Evolutionary conservation across 2,113 vertebrate species (phyloP).

Genomic region (Nothoprocta pentlandii): DNA sequence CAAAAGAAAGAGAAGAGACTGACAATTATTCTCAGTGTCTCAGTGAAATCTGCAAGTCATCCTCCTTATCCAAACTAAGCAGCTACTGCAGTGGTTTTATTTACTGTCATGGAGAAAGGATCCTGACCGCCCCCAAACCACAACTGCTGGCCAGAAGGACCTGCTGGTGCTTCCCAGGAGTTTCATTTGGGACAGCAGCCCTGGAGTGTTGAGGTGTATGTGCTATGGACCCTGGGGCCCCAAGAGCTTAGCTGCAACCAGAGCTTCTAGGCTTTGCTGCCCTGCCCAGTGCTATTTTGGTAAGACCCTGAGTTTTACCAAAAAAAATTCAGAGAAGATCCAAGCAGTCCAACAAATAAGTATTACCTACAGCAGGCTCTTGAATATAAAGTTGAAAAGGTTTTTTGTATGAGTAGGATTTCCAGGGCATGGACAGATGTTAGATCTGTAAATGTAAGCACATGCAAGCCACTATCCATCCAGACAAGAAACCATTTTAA

Average conservation of each 20-base stretch:
- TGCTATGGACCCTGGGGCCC: background rate
- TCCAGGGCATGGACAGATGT: background rate
- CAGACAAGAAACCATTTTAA: slow-evolving; percentile 10
- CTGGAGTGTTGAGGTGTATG: background rate
- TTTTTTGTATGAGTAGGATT: background rate
- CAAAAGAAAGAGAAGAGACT: slow-evolving; percentile 9
- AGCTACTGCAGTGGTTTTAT: background rate
- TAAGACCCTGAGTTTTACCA: background rate
- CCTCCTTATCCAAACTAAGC: background rate
- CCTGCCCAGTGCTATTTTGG: background rate
- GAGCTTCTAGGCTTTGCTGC: background rate
- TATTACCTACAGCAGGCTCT: background rate
- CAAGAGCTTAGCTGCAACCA: background rate
- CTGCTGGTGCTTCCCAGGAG: background rate
- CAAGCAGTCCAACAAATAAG: background rate
- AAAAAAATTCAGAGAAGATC: background rate
- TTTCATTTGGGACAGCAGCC: background rate
- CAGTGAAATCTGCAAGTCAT: background rate
- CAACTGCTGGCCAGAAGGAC: background rate
- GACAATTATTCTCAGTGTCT: background rate
- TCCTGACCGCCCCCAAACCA: background rate
- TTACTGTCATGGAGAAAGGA: background rate
- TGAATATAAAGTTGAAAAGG: background rate
- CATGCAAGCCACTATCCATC: background rate
- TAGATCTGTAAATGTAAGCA: background rate